A percentile compares a stretch with the other conserved stretches of the same genome.
Evolutionary conservation across 2,113 vertebrate genomes (phyloP).

Genomic region (Limnothrissa miodon): DNA sequence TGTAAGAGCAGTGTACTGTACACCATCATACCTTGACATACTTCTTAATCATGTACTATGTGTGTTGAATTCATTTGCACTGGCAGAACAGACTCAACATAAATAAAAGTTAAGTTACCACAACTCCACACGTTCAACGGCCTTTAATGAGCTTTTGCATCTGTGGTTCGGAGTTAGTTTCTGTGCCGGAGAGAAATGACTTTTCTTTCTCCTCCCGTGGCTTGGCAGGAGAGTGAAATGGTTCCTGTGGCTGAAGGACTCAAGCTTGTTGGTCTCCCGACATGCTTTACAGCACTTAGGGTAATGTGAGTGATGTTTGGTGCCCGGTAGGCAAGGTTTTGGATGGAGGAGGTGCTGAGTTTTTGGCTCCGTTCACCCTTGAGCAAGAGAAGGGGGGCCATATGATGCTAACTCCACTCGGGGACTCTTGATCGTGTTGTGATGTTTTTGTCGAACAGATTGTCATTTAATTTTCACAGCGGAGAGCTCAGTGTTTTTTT

Average conservation of each 20-base stretch:
- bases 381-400: neutral
- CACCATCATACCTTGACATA: too few species aligned
- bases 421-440: constrained; percentile 19
- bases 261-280: neutral
- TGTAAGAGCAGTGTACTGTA: too few species aligned
- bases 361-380: neutral
- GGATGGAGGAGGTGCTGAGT: neutral
- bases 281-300: neutral
- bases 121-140: neutral
- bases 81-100: neutral
- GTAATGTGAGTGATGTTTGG: neutral
- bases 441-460: constrained; percentile 36
- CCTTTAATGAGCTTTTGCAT: neutral
- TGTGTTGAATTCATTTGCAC: neutral
- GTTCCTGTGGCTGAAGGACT: neutral
- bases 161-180: neutral
- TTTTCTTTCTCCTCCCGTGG: neutral
- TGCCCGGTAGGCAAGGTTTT: neutral
- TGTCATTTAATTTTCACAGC: constrained; percentile 35
- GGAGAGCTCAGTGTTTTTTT: constrained; percentile 19
- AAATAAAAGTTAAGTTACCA: neutral
- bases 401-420: neutral
- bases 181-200: neutral
- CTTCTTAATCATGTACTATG: neutral
- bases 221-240: neutral